Evolutionary conservation across 2,797 vertebrate species (phyloP), one percentile per base, ranked within the genome.

Genomic region (Spinibarbus caldwelli): DNA sequence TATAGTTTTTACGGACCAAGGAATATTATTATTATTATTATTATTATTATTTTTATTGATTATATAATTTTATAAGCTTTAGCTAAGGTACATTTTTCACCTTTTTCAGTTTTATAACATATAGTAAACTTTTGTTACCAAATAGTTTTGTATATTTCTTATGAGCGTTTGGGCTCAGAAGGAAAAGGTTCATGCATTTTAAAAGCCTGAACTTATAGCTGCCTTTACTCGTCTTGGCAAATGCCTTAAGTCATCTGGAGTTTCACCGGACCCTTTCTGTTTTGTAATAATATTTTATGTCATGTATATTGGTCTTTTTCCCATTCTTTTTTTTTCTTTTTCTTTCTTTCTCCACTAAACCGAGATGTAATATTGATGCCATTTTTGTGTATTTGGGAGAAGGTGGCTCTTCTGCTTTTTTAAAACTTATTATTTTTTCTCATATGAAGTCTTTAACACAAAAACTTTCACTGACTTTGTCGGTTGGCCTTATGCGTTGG

Each of bases 31-130:
- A 88, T 90, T 88, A 88, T 86, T 88, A 88, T 86, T 86, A 80
- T 86, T 88, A 87, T 93, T 92, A 91, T 86, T 87, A 83, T 86
- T 94, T 92, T 92, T 89, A 93, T 93, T 93, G 92, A 89, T 94
- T 94, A 95, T 94, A 93, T 94, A 93, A 92, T 95, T 94, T 95
- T 94, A 93, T 94, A 93, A 92, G 88, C 91, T 93, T 94, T 94
- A 93, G 89, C 88, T 54, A 90, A 93, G 94, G 94, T 95, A 95
- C 94, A 93, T 92, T 93, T 93, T 89, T 92, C 79, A 91, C 70
- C 5, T 88, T 90, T 89, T 91, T 92, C 88, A 90, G 85, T 89
- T 93, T 93, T 85, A 91, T 91, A 90, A 86, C 89, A 59, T 89
- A 89, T 91, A 92, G 85, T 90, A 93, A 85, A 89, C 80, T 89